Base-by-base conservation (phyloP, 1,140 invertebrate genomes). In the Meloidogyne floridensis region DNA sequence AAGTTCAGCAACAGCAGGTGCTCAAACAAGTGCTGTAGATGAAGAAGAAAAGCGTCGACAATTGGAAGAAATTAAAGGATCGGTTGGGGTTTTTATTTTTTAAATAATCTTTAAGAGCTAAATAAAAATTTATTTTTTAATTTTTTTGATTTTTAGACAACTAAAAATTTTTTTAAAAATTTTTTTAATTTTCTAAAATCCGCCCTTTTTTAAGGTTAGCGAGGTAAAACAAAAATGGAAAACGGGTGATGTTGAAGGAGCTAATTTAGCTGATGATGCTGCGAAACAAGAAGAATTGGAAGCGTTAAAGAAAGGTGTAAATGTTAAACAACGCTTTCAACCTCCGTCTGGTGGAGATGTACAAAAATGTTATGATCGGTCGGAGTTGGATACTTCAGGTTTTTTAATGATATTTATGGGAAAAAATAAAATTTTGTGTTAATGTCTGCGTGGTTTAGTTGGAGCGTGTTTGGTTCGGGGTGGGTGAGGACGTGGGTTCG, bases 191-290 rank as follows among this genome's bases (percentile, higher is more conserved):
- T 56, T 56, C 15, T 15, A 13, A n/a, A n/a, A n/a, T n/a, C n/a
- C n/a, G 32, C 32, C n/a, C n/a, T 47, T 47, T 65, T n/a, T n/a
- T 69, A 73, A 89, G 81, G 82, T 90, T 20, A 88, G 81, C 76
- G 85, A 89, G 59, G 86, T 89, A 43, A 89, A 90, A 73, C 84
- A 89, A 47, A 90, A 87, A 75, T 89, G 88, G 88, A 86, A 89
- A 77, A 90, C 88, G 8, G 88, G 88, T 74, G 88, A 87, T 13
- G 85, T 89, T 42, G 88, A 90, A 80, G 86, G 80, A 10, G 88
- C 88, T 11, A 85, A 90, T 32, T 75, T 75, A 53, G 20, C 18
- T 20, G 81, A 82, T 20, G 88, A 90, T 72, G 84, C 74, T 6
- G 85, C 75, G 1, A 80, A 82, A 13, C 86, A 86, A 71, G 82